Percentiles rank a stretch among this genome's conserved stretches.
phyloP scores from a whole-genome alignment of 1,140 invertebrate species.

The Stegodyphus dumicola region DNA sequence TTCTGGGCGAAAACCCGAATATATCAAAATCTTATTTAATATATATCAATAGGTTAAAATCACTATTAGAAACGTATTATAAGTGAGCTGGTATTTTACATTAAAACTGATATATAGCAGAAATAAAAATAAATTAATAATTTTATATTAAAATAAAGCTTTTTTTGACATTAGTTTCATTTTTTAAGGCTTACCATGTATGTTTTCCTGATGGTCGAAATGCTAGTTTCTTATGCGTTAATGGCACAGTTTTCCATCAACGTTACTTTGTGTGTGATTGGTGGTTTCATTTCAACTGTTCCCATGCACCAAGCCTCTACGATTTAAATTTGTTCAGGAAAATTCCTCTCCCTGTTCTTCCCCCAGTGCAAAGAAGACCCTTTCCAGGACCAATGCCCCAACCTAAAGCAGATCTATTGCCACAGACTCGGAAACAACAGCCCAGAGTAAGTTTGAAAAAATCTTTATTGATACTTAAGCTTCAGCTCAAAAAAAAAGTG shows the following conservation, averaged over 20 bases:
- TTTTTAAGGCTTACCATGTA: constrained; percentile 57
- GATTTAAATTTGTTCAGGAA: constrained; percentile 49
- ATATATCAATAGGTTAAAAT: too few species aligned
- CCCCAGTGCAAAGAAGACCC: constrained; percentile 10
- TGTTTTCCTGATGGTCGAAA: constrained; percentile 61
- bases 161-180: background rate
- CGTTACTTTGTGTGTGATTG: constrained; percentile 39
- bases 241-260: constrained; percentile 60
- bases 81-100: too few species aligned
- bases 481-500: too few species aligned
- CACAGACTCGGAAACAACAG: background rate
- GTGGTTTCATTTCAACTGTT: constrained; percentile 59
- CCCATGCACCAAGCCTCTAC: constrained; percentile 29
- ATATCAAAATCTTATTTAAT: too few species aligned
- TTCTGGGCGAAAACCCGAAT: too few species aligned
- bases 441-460: too few species aligned
- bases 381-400: constrained; percentile 29
- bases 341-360: constrained; percentile 43
- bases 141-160: background rate
- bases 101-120: too few species aligned
- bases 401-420: constrained; percentile 13
- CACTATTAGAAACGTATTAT: too few species aligned
- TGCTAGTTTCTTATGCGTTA: constrained; percentile 57
- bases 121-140: too few species aligned
- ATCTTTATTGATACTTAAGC: too few species aligned